Evolutionary conservation across 1,140 invertebrate genomes (phyloP).

Genomic region (Zaprionus camerounensis): DNA sequence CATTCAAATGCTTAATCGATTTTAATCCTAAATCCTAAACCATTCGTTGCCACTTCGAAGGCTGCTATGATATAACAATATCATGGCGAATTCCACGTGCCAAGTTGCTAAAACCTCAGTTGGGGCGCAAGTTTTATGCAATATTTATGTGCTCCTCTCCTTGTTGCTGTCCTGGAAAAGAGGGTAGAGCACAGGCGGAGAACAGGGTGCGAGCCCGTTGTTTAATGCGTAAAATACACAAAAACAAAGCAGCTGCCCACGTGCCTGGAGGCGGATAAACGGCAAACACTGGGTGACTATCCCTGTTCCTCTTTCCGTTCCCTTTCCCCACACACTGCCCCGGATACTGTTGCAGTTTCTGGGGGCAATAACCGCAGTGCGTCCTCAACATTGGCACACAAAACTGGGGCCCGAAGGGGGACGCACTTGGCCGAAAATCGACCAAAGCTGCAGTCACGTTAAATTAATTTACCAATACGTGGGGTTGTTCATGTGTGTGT

Average conservation of each 20-base stretch:
- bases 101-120: conserved; percentile 24
- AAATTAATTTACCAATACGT: conserved; percentile 74
- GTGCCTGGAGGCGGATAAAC: conserved; percentile 13
- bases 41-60: background rate
- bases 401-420: conserved; percentile 15
- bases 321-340: background rate
- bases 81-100: conserved; percentile 31
- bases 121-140: conserved; percentile 56
- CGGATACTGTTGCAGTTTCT: conserved; percentile 45
- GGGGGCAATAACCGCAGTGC: conserved; percentile 72
- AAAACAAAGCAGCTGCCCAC: conserved; percentile 50
- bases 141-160: conserved; percentile 57
- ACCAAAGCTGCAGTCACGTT: conserved; percentile 80
- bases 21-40: background rate
- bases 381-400: conserved; percentile 69
- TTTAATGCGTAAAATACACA: conserved; percentile 79
- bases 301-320: too few species aligned
- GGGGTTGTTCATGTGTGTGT: conserved; percentile 20
- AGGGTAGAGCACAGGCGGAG: background rate
- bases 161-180: background rate
- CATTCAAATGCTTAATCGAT: background rate
- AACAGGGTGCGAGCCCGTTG: conserved; percentile 28
- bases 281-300: background rate
- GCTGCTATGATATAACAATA: conserved; percentile 18
- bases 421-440: conserved; percentile 74